These are phyloP conservation scores for Tiaroga cobitis DNA, from an alignment of 2,797 vertebrate species.

Conservation along the genomic window DNA sequence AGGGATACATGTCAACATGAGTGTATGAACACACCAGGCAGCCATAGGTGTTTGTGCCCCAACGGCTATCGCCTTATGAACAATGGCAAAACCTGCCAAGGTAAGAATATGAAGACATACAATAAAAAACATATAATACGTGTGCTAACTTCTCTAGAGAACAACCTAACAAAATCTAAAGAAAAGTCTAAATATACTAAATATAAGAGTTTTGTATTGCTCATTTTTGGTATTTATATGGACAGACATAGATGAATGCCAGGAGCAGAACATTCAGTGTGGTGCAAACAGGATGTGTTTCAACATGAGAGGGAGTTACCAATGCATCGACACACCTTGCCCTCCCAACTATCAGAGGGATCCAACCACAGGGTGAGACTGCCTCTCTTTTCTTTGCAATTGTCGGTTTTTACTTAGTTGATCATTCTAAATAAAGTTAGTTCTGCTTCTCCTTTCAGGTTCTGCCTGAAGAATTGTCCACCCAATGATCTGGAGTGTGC, in stretches of 20 bases:
- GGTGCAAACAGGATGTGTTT: conserved; percentile 94
- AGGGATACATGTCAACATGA: conserved; percentile 92
- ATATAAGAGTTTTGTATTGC: neutral
- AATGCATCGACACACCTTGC: conserved; percentile 95
- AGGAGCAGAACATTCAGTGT: conserved; percentile 89
- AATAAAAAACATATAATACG: neutral
- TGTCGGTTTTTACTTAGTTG: neutral
- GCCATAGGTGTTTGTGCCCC: conserved; percentile 91
- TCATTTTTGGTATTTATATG: conserved; percentile 31
- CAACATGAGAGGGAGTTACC: conserved; percentile 94
- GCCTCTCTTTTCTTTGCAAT: neutral
- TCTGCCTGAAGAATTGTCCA: conserved; percentile 93
- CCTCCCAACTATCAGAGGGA: conserved; percentile 92
- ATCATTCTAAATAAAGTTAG: neutral
- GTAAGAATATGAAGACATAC: conserved; percentile 68
- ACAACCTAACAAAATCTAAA: neutral
- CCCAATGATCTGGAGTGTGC: conserved; percentile 93
- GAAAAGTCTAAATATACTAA: neutral
- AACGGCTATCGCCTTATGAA: conserved; percentile 88
- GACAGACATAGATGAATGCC: conserved; percentile 92
- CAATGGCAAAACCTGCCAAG: conserved; percentile 95
- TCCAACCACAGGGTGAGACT: conserved; percentile 78
- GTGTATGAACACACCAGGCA: conserved; percentile 91
- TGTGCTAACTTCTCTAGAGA: neutral
- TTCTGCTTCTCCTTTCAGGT: conserved; percentile 74